Evolutionary conservation across 2,797 vertebrate species (phyloP).

Genomic region (Vireo griseus): DNA sequence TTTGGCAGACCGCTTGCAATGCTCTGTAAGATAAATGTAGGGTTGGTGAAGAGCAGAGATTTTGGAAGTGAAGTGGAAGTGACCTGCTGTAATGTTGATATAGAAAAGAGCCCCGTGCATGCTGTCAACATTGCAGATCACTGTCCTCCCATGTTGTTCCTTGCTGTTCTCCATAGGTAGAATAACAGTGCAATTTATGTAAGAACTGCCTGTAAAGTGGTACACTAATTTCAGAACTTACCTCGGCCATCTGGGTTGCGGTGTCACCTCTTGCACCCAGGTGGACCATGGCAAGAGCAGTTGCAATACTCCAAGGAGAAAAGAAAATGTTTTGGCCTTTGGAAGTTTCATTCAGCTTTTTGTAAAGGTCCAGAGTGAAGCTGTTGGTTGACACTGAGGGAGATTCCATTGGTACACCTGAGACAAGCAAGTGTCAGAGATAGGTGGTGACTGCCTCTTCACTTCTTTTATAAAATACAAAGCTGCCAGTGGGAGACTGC

Average conservation of each 20-base stretch:
- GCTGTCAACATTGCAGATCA: neutral
- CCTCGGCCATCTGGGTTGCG: conserved; percentile 66
- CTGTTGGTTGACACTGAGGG: conserved; percentile 50
- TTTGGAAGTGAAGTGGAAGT: neutral
- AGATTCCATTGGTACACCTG: conserved; percentile 62
- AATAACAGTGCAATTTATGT: neutral
- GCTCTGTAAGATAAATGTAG: neutral
- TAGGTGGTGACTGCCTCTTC: neutral
- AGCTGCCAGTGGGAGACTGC: neutral
- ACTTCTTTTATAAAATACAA: neutral
- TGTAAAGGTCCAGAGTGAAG: conserved; percentile 73
- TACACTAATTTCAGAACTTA: conserved; percentile 16
- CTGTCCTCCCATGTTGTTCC: neutral
- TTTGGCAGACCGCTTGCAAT: neutral
- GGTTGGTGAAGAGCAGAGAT: neutral
- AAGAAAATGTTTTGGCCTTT: conserved; percentile 70
- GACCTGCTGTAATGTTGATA: neutral
- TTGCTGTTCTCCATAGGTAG: neutral
- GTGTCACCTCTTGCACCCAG: conserved; percentile 66
- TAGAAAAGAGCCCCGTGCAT: neutral
- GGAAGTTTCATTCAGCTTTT: conserved; percentile 59
- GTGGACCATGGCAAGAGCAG: conserved; percentile 66
- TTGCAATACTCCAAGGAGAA: conserved; percentile 68
- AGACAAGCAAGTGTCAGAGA: neutral
- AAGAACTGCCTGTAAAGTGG: neutral